A percentile compares a stretch with the other conserved stretches of the same genome.
Conservation (phyloP, 2,888 invertebrate genomes). For the Brachyopa scutellaris region DNA sequence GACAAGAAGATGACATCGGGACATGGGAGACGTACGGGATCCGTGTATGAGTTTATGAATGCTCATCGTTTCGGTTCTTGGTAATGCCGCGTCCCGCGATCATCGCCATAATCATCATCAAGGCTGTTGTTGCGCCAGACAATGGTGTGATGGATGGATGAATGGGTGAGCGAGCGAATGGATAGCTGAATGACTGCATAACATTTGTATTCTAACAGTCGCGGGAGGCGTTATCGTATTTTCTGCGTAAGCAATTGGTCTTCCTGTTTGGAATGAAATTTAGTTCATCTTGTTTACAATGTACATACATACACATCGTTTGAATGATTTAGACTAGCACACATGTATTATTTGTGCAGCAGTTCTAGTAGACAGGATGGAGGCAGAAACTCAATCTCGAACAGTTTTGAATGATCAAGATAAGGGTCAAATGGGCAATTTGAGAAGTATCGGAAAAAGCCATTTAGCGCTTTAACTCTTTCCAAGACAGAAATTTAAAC, state of each 20-base stretch:
- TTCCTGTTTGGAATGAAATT: conserved; percentile 37
- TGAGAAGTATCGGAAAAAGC: too few relatives aligned
- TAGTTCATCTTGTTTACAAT: too few relatives aligned
- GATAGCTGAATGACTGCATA: conserved; percentile 63
- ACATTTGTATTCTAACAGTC: conserved; percentile 50
- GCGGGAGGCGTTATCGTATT: conserved; percentile 43
- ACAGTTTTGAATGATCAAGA: too few relatives aligned
- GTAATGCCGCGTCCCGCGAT: conserved; percentile 61
- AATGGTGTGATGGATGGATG: conserved; percentile 67
- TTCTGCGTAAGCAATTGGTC: conserved; percentile 48
- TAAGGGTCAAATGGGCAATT: too few relatives aligned
- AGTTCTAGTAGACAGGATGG: too few relatives aligned
- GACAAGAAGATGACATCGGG: conserved; percentile 62
- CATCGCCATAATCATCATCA: conserved; percentile 20
- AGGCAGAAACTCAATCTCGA: too few relatives aligned
- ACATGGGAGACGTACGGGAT: conserved; percentile 40
- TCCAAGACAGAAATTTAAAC: too few relatives aligned
- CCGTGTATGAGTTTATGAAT: conserved; percentile 58
- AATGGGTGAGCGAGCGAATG: conserved; percentile 13
- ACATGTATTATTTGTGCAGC: too few relatives aligned
- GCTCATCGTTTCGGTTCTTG: conserved; percentile 52
- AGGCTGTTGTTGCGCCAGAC: conserved; percentile 22
- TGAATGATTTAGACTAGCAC: too few relatives aligned
- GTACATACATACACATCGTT: too few relatives aligned
- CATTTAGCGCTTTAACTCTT: too few relatives aligned